A percentile compares a stretch with the other conserved stretches of the same genome.
Conservation (phyloP, 2,113 vertebrate genomes). For the Ibidorhyncha struthersii region DNA sequence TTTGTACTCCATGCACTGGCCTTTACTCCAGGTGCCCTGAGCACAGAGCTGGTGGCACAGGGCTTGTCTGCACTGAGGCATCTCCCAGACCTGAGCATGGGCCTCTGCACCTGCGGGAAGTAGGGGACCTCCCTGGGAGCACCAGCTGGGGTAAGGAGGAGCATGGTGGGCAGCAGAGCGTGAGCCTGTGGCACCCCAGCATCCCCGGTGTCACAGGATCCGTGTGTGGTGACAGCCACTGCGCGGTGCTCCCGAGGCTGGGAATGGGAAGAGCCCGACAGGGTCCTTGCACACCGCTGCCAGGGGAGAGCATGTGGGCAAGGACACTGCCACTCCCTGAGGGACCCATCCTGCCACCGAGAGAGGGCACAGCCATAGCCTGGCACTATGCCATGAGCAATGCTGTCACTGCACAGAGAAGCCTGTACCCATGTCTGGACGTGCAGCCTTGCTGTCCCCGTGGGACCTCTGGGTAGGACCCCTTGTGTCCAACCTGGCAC, state of each 20-base stretch:
- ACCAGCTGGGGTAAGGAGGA: not conserved
- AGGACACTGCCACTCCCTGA: not conserved
- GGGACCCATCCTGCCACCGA: not conserved
- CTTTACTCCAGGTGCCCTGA: not conserved
- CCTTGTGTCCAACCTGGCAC: not conserved
- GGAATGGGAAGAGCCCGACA: rapidly evolving
- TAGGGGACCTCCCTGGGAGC: not conserved
- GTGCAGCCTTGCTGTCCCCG: not conserved
- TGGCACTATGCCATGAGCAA: not conserved
- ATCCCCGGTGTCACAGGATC: not conserved
- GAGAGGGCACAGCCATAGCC: not conserved
- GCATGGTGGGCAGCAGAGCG: not conserved
- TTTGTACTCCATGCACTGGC: not conserved
- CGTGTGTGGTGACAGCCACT: rapidly evolving
- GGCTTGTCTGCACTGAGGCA: not conserved
- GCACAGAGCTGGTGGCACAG: not conserved
- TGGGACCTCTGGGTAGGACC: not conserved
- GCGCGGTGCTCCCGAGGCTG: not conserved
- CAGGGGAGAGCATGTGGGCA: not conserved
- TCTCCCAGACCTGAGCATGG: not conserved
- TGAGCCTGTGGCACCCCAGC: rapidly evolving
- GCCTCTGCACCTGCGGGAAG: not conserved
- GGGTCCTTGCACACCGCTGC: not conserved
- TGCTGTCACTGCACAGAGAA: not conserved
- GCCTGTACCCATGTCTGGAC: not conserved